Evolutionary conservation across 2,113 vertebrate species (phyloP).

Genomic region (Burhinus oedicnemus): DNA sequence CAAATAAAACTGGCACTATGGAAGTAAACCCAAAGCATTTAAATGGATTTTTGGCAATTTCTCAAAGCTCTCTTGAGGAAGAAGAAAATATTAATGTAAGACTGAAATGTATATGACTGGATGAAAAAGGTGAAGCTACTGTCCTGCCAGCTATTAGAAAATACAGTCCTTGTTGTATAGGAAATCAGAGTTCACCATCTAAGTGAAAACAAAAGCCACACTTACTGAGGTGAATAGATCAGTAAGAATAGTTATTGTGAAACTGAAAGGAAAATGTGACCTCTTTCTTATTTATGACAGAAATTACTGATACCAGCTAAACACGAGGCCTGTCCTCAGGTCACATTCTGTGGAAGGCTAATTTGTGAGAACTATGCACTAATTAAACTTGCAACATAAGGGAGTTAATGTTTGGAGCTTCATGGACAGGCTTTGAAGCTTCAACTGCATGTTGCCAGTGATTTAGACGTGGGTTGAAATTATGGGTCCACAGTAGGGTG

Average conservation of each 20-base stretch:
- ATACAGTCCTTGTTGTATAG: neutral
- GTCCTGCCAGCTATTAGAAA: constrained; percentile 3
- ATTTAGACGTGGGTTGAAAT: neutral
- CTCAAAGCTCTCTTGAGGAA: neutral
- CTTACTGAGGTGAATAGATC: neutral
- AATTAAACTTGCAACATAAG: neutral
- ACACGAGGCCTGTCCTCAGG: neutral
- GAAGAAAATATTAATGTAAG: neutral
- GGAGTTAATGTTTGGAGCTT: neutral
- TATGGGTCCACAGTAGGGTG: neutral
- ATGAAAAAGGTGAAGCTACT: neutral
- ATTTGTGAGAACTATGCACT: neutral
- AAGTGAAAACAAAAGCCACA: constrained; percentile 20
- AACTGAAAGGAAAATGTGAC: neutral
- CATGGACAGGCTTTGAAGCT: neutral
- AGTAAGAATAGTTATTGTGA: neutral
- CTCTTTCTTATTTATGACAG: neutral
- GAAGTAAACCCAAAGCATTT: neutral
- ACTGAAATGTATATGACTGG: neutral
- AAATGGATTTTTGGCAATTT: neutral
- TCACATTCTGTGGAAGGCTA: neutral
- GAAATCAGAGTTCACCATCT: neutral
- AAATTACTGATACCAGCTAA: neutral
- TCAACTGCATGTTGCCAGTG: neutral
- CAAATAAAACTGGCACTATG: neutral